Conservation (phyloP, 2,797 vertebrate genomes). For the Catamblyrhynchus diadema region DNA sequence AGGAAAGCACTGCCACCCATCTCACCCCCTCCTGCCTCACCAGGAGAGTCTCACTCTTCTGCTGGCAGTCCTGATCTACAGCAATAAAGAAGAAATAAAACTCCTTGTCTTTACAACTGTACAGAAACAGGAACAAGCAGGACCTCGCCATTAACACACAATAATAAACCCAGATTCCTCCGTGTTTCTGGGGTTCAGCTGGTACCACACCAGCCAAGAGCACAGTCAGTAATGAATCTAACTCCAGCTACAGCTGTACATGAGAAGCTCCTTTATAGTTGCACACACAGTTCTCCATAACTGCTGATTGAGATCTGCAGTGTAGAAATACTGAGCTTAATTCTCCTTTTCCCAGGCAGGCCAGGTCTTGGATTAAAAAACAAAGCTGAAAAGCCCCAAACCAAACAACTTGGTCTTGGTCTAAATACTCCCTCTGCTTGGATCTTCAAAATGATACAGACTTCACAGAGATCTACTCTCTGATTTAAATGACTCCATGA, state of each 20-base stretch:
- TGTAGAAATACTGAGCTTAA: not conserved
- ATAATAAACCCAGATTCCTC: not conserved
- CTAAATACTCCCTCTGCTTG: not conserved
- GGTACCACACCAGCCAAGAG: not conserved
- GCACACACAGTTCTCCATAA: not conserved
- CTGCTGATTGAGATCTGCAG: not conserved
- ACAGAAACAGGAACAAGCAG: not conserved
- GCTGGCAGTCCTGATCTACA: not conserved
- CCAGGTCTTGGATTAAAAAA: not conserved
- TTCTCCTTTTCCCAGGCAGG: not conserved
- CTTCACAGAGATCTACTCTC: not conserved
- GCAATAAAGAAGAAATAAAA: not conserved
- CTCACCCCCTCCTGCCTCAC: not conserved
- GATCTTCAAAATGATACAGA: not conserved
- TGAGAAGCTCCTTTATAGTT: not conserved
- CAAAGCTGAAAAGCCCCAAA: not conserved
- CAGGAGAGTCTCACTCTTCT: not conserved
- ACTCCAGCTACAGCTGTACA: not conserved
- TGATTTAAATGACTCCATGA: not conserved
- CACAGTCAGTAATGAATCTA: not conserved
- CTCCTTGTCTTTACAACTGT: not conserved
- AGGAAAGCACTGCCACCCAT: not conserved
- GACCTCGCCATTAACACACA: not conserved
- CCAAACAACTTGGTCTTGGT: not conserved
- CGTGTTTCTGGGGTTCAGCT: not conserved